Conservation (phyloP, 2,888 invertebrate species). For the Hirtodrosophila duncani region DNA sequence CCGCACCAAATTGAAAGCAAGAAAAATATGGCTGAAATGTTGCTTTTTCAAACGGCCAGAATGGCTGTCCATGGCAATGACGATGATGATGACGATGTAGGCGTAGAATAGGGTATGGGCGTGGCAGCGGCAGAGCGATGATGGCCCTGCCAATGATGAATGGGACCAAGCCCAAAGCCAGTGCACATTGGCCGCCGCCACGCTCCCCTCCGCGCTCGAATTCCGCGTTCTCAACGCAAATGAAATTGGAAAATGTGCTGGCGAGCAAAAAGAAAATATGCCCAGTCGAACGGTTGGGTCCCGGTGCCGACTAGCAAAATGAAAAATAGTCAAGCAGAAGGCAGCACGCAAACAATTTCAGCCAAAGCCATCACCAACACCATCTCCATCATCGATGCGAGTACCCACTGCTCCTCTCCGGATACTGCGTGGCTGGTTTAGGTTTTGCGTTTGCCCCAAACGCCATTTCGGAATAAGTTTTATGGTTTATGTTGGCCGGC, state of each 20-base stretch:
- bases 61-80: slow-evolving; percentile 24
- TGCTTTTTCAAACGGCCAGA: slow-evolving; percentile 65
- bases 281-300: slow-evolving; percentile 24
- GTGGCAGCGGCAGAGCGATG: too few relatives aligned
- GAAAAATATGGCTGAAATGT: slow-evolving; percentile 71
- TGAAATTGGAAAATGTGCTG: slow-evolving; percentile 70
- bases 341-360: slow-evolving; percentile 57
- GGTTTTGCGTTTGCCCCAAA: slow-evolving; percentile 8
- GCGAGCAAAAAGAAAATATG: slow-evolving; percentile 69
- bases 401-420: not conserved
- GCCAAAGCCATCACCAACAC: too few relatives aligned
- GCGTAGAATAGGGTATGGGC: too few relatives aligned
- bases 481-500: slow-evolving; percentile 60
- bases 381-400: too few relatives aligned
- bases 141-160: slow-evolving; percentile 37
- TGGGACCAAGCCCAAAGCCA: slow-evolving; percentile 40
- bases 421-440: not conserved
- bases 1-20: slow-evolving; percentile 67
- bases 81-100: slow-evolving; percentile 17
- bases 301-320: slow-evolving; percentile 53
- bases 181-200: not conserved
- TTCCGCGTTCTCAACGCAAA: slow-evolving; percentile 66
- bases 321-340: slow-evolving; percentile 66
- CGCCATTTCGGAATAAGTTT: slow-evolving; percentile 57
- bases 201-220: slow-evolving; percentile 43